Evolutionary conservation across 2,888 invertebrate species (phyloP).

Genomic region (Eristalinus sepulchralis): DNA sequence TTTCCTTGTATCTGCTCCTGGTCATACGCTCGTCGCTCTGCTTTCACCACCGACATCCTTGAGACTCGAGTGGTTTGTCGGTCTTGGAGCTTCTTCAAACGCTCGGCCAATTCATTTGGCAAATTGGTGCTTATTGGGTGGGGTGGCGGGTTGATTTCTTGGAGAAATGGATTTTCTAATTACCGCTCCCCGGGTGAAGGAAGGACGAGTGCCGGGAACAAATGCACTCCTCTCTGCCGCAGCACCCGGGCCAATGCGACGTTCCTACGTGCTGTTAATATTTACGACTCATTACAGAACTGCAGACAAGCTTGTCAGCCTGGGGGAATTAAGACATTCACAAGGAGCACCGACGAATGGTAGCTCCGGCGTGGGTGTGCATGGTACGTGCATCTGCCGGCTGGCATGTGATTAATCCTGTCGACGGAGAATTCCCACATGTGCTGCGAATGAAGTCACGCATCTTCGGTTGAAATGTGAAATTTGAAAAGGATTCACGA

Average conservation of each 20-base stretch:
- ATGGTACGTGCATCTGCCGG: background rate
- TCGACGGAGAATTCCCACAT: background rate
- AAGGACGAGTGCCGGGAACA: background rate
- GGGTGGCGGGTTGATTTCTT: background rate
- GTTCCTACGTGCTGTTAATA: slow-evolving; percentile 54
- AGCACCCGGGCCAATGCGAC: background rate
- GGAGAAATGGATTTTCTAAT: background rate
- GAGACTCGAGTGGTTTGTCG: background rate
- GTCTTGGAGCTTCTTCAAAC: background rate
- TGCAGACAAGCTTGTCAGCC: slow-evolving; percentile 15
- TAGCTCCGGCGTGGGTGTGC: background rate
- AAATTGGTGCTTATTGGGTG: slow-evolving; percentile 22
- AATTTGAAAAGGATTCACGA: background rate
- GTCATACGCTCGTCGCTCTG: background rate
- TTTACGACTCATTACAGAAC: slow-evolving; percentile 51
- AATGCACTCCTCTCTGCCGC: background rate
- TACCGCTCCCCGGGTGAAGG: background rate
- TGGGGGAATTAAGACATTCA: slow-evolving; percentile 21
- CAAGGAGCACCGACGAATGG: background rate
- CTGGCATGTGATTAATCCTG: background rate
- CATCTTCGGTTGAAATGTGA: slow-evolving; percentile 22
- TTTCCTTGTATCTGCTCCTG: slow-evolving; percentile 2
- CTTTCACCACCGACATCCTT: background rate
- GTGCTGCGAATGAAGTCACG: slow-evolving; percentile 18
- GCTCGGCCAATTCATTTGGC: slow-evolving; percentile 39